Evolutionary conservation across 2,888 invertebrate genomes (phyloP).

Genomic region (Erannis defoliaria): DNA sequence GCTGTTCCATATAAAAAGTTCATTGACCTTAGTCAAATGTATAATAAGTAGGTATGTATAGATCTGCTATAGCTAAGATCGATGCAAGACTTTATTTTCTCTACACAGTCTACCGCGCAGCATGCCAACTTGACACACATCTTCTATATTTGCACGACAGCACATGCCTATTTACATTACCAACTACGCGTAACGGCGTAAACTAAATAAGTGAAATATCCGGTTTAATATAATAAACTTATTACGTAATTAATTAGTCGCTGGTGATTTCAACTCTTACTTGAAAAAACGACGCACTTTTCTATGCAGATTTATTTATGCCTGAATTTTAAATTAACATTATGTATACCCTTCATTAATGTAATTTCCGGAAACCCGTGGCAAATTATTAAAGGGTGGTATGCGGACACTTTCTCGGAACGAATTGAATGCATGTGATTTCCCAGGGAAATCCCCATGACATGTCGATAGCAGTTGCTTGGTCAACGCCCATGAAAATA

Average conservation of each 20-base stretch:
- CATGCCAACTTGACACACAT: slow-evolving; percentile 48
- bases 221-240: slow-evolving; percentile 27
- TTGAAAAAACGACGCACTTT: slow-evolving; percentile 13
- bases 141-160: slow-evolving; percentile 36
- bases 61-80: slow-evolving; percentile 22
- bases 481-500: slow-evolving; percentile 38
- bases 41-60: slow-evolving; percentile 1
- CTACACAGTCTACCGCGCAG: slow-evolving; percentile 44
- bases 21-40: too few relatives aligned
- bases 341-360: background rate
- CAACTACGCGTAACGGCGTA: slow-evolving; percentile 34
- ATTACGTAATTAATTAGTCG: slow-evolving; percentile 13
- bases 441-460: slow-evolving; percentile 47
- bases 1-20: too few relatives aligned
- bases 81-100: slow-evolving; percentile 49
- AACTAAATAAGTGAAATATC: slow-evolving; percentile 39
- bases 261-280: slow-evolving; percentile 29
- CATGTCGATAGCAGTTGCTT: slow-evolving; percentile 36
- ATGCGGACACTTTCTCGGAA: slow-evolving; percentile 3
- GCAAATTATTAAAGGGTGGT: background rate
- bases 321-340: slow-evolving; percentile 11
- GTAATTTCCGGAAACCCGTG: too few relatives aligned
- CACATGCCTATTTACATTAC: slow-evolving; percentile 24
- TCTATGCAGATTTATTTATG: slow-evolving; percentile 4
- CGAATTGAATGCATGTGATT: slow-evolving; percentile 22